Evolutionary conservation across 64 coral and sea anemone genomes (phyloP).

Genomic region (Pocillopora verrucosa): DNA sequence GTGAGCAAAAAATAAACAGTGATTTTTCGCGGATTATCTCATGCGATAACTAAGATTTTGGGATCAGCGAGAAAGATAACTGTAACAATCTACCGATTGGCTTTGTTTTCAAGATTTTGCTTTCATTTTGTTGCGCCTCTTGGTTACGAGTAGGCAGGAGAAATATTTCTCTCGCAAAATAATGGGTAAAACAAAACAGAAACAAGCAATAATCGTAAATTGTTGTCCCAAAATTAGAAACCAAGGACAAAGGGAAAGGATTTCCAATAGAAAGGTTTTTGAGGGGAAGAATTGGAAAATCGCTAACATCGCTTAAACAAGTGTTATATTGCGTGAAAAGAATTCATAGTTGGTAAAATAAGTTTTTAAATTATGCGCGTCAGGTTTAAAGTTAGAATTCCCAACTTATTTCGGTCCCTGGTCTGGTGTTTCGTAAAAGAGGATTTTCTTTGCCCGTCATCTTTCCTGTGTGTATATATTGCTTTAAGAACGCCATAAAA

Average conservation of each 20-base stretch:
- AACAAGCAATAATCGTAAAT: not conserved
- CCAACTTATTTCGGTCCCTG: not conserved
- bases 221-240: not conserved
- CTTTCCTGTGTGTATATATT: not conserved
- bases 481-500: not conserved
- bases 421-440: not conserved
- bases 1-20: not conserved
- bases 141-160: not conserved
- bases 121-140: slow-evolving; percentile 1
- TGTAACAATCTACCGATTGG: not conserved
- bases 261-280: slow-evolving; percentile 3
- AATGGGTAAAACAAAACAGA: slow-evolving; percentile 20
- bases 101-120: slow-evolving; percentile 31
- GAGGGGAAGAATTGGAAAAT: not conserved
- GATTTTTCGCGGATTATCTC: slow-evolving; percentile 6
- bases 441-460: not conserved
- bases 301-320: not conserved
- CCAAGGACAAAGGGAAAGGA: not conserved
- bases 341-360: not conserved
- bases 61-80: not conserved
- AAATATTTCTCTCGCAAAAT: slow-evolving; percentile 18
- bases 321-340: not conserved
- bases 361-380: not conserved
- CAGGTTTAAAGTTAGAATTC: not conserved
- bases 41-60: slow-evolving; percentile 23